Evolutionary conservation across 2,888 invertebrate species (phyloP).

Genomic region (Furcula furcula): DNA sequence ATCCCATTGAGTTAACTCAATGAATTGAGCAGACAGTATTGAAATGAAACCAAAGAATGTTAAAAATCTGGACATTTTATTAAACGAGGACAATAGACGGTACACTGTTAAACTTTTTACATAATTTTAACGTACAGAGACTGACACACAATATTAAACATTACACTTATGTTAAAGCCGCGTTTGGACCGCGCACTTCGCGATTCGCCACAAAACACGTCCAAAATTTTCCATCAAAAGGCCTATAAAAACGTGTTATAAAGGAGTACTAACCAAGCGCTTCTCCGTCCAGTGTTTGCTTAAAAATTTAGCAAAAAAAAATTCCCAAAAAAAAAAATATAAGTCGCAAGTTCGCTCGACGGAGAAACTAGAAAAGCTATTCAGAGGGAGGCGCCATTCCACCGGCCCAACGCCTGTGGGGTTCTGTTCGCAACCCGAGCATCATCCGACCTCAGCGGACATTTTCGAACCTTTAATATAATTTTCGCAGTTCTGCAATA

Average conservation of each 20-base stretch:
- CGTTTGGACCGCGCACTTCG: constrained; percentile 40
- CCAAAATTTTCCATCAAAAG: constrained; percentile 27
- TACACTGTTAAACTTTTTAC: constrained; percentile 50
- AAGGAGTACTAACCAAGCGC: constrained; percentile 9
- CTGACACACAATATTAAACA: constrained; percentile 56
- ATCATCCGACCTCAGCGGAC: constrained; percentile 66
- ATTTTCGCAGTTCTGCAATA: constrained; percentile 74
- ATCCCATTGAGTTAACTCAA: too few species aligned
- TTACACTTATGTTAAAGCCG: constrained; percentile 61
- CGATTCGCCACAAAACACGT: constrained; percentile 35
- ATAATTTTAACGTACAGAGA: constrained; percentile 43
- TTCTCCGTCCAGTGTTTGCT: constrained; percentile 63
- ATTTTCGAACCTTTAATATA: constrained; percentile 75
- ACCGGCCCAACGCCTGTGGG: constrained; percentile 14
- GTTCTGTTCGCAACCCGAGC: constrained; percentile 37
- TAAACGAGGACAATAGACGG: constrained; percentile 50
- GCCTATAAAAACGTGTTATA: constrained; percentile 14
- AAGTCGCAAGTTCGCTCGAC: constrained; percentile 57
- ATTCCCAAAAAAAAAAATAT: constrained; percentile 24
- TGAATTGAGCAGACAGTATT: too few species aligned
- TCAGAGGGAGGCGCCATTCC: constrained; percentile 31
- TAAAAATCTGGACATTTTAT: constrained; percentile 45
- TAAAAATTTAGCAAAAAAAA: constrained; percentile 49
- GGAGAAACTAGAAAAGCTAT: constrained; percentile 39
- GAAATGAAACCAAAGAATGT: background rate